Percentiles rank a stretch among this genome's conserved stretches.
Evolutionary conservation across 2,888 invertebrate species (phyloP).

Genomic region (Entomobrya multifasciata): DNA sequence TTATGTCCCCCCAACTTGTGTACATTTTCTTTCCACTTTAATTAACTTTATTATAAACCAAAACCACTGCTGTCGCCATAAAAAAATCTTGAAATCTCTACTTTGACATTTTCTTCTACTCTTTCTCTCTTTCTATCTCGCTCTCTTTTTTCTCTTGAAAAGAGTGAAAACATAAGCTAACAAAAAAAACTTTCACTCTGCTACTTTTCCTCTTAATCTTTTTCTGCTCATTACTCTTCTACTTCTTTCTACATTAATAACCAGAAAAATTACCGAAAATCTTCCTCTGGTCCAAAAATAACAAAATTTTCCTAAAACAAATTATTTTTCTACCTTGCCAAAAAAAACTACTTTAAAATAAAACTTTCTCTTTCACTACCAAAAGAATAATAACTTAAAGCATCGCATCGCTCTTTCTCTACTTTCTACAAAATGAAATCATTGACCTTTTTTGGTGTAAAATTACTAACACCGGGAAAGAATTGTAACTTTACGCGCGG

Average conservation of each 20-base stretch:
- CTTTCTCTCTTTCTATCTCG: constrained; percentile 8
- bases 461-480: too few relatives aligned
- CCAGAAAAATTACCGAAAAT: background rate
- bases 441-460: too few relatives aligned
- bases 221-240: background rate
- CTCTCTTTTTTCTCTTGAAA: background rate
- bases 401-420: background rate
- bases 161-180: background rate
- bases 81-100: background rate
- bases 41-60: background rate
- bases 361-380: background rate
- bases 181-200: background rate
- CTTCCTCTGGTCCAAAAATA: too few relatives aligned
- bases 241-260: background rate
- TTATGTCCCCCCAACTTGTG: background rate
- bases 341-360: background rate
- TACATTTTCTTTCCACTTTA: constrained; percentile 19
- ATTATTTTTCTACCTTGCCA: background rate
- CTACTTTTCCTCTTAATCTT: background rate
- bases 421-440: background rate
- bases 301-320: background rate
- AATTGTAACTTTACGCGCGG: too few relatives aligned
- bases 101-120: background rate
- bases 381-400: background rate
- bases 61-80: background rate